These are phyloP conservation scores for Amphimallon solstitiale DNA, from an alignment of 2,888 invertebrate species.

Conservation along the genomic window DNA sequence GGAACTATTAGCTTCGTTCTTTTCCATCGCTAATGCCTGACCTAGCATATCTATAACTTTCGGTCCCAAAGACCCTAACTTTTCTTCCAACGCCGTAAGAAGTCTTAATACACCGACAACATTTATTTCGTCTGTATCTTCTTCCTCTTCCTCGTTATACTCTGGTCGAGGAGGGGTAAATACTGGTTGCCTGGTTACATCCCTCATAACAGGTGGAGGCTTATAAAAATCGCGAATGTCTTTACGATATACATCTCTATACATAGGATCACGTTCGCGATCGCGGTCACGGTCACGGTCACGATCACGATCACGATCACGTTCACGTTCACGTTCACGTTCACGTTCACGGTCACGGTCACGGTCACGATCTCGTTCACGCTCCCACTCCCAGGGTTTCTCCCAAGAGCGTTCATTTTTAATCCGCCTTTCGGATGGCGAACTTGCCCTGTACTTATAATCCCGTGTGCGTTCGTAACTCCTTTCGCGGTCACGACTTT, in stretches of 20 bases:
- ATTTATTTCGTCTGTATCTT: conserved; percentile 64
- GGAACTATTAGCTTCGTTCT: conserved; percentile 77
- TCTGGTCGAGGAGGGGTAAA: conserved; percentile 37
- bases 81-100: conserved; percentile 83
- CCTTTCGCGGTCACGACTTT: conserved; percentile 47
- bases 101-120: conserved; percentile 77
- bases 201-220: conserved; percentile 57
- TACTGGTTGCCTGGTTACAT: conserved; percentile 55
- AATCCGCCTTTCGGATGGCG: conserved; percentile 30
- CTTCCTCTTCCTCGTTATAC: conserved; percentile 22
- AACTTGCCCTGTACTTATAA: conserved; percentile 25
- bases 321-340: too few species aligned
- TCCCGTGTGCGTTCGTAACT: conserved; percentile 30
- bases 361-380: too few species aligned
- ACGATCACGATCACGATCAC: too few species aligned
- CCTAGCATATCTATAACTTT: conserved; percentile 81
- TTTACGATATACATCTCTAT: conserved; percentile 40
- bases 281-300: too few species aligned
- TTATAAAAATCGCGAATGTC: conserved; percentile 52
- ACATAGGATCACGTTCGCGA: conserved; percentile 31
- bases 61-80: conserved; percentile 85
- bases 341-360: too few species aligned
- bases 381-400: conserved; percentile 38
- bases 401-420: conserved; percentile 27
- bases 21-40: conserved; percentile 81